Conservation (phyloP, 2,888 invertebrate genomes). For the Rhaphigaster nebulosa region DNA sequence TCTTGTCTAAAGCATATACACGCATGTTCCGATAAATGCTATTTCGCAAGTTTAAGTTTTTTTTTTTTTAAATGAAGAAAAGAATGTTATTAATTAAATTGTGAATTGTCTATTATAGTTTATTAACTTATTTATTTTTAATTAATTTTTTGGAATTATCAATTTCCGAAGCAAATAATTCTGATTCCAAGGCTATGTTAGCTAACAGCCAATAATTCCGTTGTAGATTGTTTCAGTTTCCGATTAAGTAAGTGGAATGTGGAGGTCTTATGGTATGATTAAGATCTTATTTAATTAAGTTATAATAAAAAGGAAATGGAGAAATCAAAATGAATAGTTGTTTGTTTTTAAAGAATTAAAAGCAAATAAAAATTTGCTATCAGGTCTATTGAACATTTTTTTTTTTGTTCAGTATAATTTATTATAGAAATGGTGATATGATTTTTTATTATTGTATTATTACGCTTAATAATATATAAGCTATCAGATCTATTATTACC, state of each 20-base stretch:
- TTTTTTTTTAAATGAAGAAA: too few relatives aligned
- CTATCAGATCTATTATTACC: too few relatives aligned
- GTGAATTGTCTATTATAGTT: too few relatives aligned
- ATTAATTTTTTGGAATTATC: background rate
- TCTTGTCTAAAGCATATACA: too few relatives aligned
- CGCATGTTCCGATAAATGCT: too few relatives aligned
- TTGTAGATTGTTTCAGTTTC: background rate
- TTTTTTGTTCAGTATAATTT: too few relatives aligned
- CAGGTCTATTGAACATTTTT: background rate
- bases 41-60: too few relatives aligned
- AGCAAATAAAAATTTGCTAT: background rate
- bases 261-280: background rate
- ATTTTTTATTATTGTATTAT: too few relatives aligned
- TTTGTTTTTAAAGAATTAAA: background rate
- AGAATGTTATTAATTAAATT: too few relatives aligned
- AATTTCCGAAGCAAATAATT: background rate
- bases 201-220: background rate
- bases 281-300: background rate
- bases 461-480: too few relatives aligned
- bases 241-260: conserved; percentile 27
- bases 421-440: too few relatives aligned
- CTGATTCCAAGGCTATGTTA: background rate
- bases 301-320: background rate
- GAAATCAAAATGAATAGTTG: background rate
- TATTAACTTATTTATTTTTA: too few relatives aligned